Evolutionary conservation across 30 jellyfish, hydroid and myxozoan genomes (phyloP).

Genomic region (Phacellophora camtschatica): DNA sequence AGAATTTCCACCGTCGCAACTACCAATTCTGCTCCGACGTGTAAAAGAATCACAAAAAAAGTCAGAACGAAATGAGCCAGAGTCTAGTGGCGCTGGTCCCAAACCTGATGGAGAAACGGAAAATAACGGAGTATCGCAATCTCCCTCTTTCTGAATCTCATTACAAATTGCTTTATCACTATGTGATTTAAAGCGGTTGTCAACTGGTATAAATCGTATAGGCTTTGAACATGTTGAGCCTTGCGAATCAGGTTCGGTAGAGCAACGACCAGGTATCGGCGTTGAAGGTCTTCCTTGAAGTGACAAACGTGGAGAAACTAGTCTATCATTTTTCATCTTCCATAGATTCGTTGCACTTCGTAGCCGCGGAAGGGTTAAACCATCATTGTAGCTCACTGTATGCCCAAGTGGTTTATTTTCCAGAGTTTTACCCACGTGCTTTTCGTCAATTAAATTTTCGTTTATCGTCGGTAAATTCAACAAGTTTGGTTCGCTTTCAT

Average conservation of each 20-base stretch:
- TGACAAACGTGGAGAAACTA: not conserved
- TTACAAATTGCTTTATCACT: not conserved
- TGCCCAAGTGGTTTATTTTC: not conserved
- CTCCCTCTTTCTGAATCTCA: not conserved
- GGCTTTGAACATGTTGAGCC: not conserved
- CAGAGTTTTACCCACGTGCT: not conserved
- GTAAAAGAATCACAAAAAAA: not conserved
- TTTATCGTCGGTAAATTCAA: slow-evolving; percentile 3
- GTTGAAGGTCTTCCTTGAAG: slow-evolving; percentile 1
- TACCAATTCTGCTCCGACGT: not conserved
- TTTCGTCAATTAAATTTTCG: not conserved
- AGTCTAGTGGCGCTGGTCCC: not conserved
- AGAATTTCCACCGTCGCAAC: not conserved
- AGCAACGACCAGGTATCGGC: not conserved
- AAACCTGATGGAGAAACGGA: not conserved
- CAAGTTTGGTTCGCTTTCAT: not conserved
- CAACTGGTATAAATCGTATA: not conserved
- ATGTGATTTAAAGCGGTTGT: not conserved
- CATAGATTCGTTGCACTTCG: not conserved
- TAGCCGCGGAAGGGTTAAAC: slow-evolving; percentile 3
- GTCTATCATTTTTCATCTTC: not conserved
- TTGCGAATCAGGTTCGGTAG: not conserved
- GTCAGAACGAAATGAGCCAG: not conserved
- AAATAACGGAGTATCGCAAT: not conserved
- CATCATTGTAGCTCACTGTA: not conserved